These are phyloP conservation scores for Spodoptera littoralis DNA, from an alignment of 2,888 invertebrate species.

Conservation along the genomic window DNA sequence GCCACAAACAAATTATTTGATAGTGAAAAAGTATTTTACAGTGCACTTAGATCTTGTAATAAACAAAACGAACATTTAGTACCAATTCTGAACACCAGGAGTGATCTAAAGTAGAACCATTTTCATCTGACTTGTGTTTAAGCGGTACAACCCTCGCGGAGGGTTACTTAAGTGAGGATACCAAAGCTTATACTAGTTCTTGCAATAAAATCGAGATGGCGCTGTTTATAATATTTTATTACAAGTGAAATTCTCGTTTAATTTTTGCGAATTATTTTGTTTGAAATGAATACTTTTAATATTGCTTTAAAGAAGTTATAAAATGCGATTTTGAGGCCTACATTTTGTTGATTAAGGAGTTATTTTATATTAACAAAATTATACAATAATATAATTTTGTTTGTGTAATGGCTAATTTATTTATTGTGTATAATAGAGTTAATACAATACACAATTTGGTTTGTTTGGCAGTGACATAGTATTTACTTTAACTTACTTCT, in stretches of 20 bases:
- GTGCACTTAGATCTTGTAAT: no score
- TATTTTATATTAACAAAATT: no score
- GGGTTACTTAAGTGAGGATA: slow-evolving; percentile 53
- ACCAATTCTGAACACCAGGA: slow-evolving; percentile 5
- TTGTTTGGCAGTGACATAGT: no score
- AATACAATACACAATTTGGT: no score
- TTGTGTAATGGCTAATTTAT: no score
- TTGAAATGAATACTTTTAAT: neutral
- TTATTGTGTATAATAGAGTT: no score
- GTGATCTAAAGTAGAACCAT: slow-evolving; percentile 25
- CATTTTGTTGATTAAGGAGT: no score
- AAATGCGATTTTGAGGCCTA: no score
- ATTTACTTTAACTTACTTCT: no score
- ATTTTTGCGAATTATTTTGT: neutral
- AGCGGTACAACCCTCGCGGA: slow-evolving; percentile 51
- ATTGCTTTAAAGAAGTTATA: no score
- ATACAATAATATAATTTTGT: no score
- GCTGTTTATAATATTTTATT: slow-evolving; percentile 41
- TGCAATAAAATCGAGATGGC: slow-evolving; percentile 63
- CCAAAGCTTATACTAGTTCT: slow-evolving; percentile 46
- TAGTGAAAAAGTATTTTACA: neutral
- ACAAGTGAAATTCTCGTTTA: neutral
- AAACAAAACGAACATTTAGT: neutral
- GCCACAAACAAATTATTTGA: no score
- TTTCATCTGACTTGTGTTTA: slow-evolving; percentile 37